These are phyloP conservation scores for Coenobita brevimanus DNA, from an alignment of 1,140 invertebrate genomes.

Conservation along the genomic window DNA sequence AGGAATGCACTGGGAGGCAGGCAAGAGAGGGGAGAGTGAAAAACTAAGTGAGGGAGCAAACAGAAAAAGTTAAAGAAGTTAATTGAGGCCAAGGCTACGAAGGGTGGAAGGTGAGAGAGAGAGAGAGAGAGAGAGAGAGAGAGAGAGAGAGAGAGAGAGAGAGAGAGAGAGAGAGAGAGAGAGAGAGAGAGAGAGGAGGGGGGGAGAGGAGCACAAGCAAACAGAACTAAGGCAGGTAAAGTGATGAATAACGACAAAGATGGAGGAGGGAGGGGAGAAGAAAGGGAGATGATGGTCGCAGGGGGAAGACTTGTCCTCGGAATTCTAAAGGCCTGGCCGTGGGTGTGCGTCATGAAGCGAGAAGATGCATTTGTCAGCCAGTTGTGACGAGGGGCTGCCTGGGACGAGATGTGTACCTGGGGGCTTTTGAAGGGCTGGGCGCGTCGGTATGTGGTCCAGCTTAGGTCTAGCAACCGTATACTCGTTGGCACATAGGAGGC, in stretches of 20 bases:
- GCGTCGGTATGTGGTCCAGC: no score
- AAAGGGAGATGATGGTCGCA: not conserved
- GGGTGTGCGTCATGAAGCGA: not conserved
- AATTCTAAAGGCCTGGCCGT: not conserved
- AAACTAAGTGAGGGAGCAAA: not conserved
- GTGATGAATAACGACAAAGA: not conserved
- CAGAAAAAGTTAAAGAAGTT: not conserved
- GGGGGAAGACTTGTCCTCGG: no score
- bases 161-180: conserved; percentile 5
- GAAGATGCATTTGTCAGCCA: not conserved
- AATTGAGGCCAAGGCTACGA: not conserved
- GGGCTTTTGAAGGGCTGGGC: no score
- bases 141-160: not conserved
- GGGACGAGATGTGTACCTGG: no score
- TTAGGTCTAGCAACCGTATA: no score
- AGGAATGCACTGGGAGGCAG: no score
- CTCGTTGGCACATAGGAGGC: no score
- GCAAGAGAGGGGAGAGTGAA: no score
- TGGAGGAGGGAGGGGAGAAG: not conserved
- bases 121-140: not conserved
- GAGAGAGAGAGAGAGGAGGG: conserved; percentile 10
- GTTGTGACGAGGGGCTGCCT: no score
- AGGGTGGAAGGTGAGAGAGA: not conserved
- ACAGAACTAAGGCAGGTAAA: conserved; percentile 1
- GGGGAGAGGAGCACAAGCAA: not conserved